Percentiles rank a stretch among this genome's conserved stretches.
These are phyloP conservation scores for Drosophila persimilis DNA, from an alignment of 1,140 invertebrate genomes.

Conservation along the genomic window DNA sequence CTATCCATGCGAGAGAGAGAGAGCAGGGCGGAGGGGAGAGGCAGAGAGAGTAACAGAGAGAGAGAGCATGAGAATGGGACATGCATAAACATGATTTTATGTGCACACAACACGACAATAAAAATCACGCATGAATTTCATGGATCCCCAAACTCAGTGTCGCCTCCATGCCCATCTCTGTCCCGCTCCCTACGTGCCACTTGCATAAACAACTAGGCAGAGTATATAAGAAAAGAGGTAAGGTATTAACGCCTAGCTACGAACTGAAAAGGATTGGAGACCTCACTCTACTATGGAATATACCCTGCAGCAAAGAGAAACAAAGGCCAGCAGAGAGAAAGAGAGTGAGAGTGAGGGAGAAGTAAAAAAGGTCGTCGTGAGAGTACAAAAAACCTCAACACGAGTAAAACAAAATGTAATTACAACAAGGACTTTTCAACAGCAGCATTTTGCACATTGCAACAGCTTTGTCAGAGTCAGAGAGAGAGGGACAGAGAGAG, in stretches of 20 bases:
- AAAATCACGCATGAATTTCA: constrained; percentile 80
- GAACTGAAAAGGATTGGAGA: too few species aligned
- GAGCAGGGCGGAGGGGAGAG: constrained; percentile 6
- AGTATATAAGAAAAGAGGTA: constrained; percentile 5
- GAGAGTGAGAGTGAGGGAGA: constrained; percentile 16
- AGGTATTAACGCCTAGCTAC: not conserved
- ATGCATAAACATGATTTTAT: constrained; percentile 78
- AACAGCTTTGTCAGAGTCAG: constrained; percentile 50
- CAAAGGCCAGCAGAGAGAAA: constrained; percentile 4
- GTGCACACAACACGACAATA: constrained; percentile 76
- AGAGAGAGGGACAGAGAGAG: not conserved
- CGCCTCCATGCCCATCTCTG: not conserved
- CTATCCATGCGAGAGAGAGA: constrained; percentile 43
- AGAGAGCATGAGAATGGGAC: constrained; percentile 26
- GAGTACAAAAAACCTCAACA: constrained; percentile 77
- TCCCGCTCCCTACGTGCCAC: constrained; percentile 39
- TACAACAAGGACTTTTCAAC: constrained; percentile 75
- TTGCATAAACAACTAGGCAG: constrained; percentile 66
- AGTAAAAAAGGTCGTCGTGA: constrained; percentile 60
- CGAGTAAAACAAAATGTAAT: constrained; percentile 82
- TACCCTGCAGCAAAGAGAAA: constrained; percentile 2
- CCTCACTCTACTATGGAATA: too few species aligned
- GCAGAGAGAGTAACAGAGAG: constrained; percentile 10
- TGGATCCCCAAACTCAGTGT: constrained; percentile 56
- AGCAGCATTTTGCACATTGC: constrained; percentile 61